A percentile compares a stretch with the other conserved stretches of the same genome.
These are phyloP conservation scores for Cottus gobio DNA, from an alignment of 2,113 vertebrate genomes.

Conservation along the genomic window DNA sequence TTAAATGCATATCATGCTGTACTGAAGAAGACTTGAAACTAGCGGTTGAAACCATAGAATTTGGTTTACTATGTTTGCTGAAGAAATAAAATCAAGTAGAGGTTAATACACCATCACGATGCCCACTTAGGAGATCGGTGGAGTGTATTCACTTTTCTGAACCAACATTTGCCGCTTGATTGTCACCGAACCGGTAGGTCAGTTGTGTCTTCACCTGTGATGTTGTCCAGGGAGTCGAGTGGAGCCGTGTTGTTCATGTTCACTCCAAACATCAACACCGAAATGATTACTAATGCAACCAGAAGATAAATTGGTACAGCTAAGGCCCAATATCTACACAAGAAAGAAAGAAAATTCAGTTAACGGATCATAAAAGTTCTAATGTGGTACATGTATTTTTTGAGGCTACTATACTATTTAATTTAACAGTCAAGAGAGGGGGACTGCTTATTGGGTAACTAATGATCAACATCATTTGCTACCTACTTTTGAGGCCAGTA, in stretches of 20 bases:
- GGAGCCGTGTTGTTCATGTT: conserved; percentile 95
- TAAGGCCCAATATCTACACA: conserved; percentile 92
- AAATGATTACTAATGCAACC: conserved; percentile 82
- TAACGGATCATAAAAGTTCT: neutral
- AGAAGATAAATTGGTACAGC: conserved; percentile 91
- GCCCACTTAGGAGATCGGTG: too few species aligned
- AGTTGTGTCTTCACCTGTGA: conserved; percentile 86
- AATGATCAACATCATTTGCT: neutral
- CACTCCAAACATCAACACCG: conserved; percentile 89
- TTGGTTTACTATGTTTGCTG: too few species aligned
- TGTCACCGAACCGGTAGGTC: neutral
- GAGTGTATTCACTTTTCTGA: neutral
- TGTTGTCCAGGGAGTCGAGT: conserved; percentile 88
- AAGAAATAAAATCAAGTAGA: neutral
- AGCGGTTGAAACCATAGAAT: too few species aligned
- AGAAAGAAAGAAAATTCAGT: neutral
- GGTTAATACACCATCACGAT: too few species aligned
- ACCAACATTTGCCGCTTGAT: neutral
- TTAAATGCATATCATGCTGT: neutral
- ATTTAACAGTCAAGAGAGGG: neutral
- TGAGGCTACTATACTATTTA: neutral
- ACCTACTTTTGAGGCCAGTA: conserved; percentile 99
- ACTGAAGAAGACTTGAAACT: too few species aligned
- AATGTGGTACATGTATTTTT: neutral
- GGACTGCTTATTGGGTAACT: neutral